Conservation (phyloP, 2,113 vertebrate genomes). For the Nerophis lumbriciformis region DNA sequence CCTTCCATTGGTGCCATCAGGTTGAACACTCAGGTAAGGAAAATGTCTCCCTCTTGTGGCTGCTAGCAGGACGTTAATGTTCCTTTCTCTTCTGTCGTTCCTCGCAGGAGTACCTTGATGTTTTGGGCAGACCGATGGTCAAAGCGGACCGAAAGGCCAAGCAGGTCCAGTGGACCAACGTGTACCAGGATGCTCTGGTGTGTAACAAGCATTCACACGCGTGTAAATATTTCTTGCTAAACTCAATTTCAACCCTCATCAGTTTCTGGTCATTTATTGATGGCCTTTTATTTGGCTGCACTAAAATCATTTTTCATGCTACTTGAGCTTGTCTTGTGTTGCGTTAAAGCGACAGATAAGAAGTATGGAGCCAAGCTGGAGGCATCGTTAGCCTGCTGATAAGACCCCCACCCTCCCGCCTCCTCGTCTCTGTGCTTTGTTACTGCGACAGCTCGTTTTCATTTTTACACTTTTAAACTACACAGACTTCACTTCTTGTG, state of each 20-base stretch:
- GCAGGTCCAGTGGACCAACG: slow-evolving; percentile 97
- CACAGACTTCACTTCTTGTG: neutral
- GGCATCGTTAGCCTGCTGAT: slow-evolving; percentile 36
- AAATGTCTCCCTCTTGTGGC: slow-evolving; percentile 45
- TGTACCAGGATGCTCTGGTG: slow-evolving; percentile 95
- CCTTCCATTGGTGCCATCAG: slow-evolving; percentile 95
- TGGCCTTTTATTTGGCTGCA: neutral
- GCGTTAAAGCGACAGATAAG: slow-evolving; percentile 39
- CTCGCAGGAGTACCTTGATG: slow-evolving; percentile 91
- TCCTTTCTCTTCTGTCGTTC: neutral
- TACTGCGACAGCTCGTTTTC: slow-evolving; percentile 2
- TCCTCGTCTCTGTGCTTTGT: slow-evolving; percentile 31
- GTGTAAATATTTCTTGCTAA: slow-evolving; percentile 15
- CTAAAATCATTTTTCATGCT: neutral
- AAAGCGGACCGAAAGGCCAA: slow-evolving; percentile 81
- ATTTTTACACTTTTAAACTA: neutral
- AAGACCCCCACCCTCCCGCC: slow-evolving; percentile 5
- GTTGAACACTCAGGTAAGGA: slow-evolving; percentile 90
- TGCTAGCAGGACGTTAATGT: neutral
- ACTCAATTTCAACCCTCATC: slow-evolving; percentile 16
- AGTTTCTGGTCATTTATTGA: slow-evolving; percentile 13
- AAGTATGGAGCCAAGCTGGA: slow-evolving; percentile 30
- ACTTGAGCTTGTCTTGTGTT: slow-evolving; percentile 13
- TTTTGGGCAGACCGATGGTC: slow-evolving; percentile 95
- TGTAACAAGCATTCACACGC: slow-evolving; percentile 22